Percentiles rank a stretch among this genome's conserved stretches.
phyloP scores from a whole-genome alignment of 2,888 invertebrate genomes.

The Scaptomyza cyrtandrae region DNA sequence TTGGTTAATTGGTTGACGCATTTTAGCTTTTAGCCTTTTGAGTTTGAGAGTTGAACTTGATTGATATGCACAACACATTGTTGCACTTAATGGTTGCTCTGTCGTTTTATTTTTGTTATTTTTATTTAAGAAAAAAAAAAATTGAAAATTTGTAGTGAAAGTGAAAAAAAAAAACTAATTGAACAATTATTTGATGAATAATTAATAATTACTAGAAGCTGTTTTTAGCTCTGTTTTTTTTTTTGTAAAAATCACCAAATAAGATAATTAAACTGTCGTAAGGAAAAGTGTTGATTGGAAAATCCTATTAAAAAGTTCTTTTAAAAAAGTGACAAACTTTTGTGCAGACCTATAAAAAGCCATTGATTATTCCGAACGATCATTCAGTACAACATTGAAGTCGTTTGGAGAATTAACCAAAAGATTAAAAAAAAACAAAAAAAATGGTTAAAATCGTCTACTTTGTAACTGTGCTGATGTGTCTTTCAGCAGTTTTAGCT shows the following conservation, averaged over 20 bases:
- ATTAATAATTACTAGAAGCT: neutral
- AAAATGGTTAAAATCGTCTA: neutral
- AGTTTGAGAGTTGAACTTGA: slow-evolving; percentile 44
- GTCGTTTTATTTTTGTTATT: slow-evolving; percentile 17
- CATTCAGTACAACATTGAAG: slow-evolving; percentile 2
- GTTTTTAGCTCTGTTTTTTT: neutral
- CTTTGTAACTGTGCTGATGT: neutral
- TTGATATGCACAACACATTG: slow-evolving; percentile 50
- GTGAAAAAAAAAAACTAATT: slow-evolving; percentile 20
- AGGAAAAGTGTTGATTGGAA: neutral
- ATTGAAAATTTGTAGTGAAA: slow-evolving; percentile 45
- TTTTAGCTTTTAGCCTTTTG: slow-evolving; percentile 28
- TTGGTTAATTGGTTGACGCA: slow-evolving; percentile 32
- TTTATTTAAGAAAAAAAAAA: slow-evolving; percentile 10
- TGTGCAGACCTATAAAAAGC: slow-evolving; percentile 25
- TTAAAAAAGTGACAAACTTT: neutral
- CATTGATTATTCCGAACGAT: neutral
- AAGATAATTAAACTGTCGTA: neutral
- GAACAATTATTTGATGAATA: neutral
- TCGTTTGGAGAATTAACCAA: neutral
- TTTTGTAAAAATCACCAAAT: no score
- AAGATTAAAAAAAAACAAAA: neutral
- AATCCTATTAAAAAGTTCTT: neutral
- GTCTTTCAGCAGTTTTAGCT: neutral
- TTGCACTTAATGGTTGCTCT: slow-evolving; percentile 28